Conservation (phyloP, 2,113 vertebrate genomes). For the Scortum barcoo region DNA sequence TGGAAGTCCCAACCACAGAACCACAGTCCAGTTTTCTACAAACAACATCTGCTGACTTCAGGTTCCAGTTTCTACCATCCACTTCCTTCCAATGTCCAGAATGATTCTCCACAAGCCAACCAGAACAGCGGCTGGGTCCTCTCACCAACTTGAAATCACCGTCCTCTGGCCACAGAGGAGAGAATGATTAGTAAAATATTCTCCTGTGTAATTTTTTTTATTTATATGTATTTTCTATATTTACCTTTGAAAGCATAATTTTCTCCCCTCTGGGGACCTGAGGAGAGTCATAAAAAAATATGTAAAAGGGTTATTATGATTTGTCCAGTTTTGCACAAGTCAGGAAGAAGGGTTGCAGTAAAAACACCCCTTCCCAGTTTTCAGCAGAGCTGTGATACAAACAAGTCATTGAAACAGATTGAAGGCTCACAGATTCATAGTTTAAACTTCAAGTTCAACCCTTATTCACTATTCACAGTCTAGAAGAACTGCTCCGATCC, state of each 20-base stretch:
- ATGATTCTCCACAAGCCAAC: too few relatives aligned
- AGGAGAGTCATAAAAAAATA: not conserved
- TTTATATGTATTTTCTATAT: not conserved
- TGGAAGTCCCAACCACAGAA: not conserved
- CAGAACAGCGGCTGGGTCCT: constrained; percentile 3
- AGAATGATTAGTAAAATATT: not conserved
- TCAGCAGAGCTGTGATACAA: too few relatives aligned
- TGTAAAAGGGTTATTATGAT: too few relatives aligned
- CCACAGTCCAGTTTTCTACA: constrained; percentile 12
- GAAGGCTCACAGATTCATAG: too few relatives aligned
- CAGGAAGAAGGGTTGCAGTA: not conserved
- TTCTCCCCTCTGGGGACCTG: not conserved
- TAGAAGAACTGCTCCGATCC: too few relatives aligned
- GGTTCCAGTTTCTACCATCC: not conserved
- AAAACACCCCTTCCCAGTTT: not conserved
- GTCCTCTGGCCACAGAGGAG: not conserved
- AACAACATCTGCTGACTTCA: not conserved
- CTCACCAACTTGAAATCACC: not conserved
- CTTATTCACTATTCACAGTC: too few relatives aligned
- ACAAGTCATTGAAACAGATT: too few relatives aligned
- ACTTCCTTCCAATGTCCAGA: too few relatives aligned
- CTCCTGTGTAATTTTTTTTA: not conserved
- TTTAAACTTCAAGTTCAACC: too few relatives aligned
- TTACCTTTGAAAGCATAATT: not conserved
- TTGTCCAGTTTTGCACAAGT: not conserved